Evolutionary conservation across 2,888 invertebrate genomes (phyloP).

Genomic region (Dascillus cervinus): DNA sequence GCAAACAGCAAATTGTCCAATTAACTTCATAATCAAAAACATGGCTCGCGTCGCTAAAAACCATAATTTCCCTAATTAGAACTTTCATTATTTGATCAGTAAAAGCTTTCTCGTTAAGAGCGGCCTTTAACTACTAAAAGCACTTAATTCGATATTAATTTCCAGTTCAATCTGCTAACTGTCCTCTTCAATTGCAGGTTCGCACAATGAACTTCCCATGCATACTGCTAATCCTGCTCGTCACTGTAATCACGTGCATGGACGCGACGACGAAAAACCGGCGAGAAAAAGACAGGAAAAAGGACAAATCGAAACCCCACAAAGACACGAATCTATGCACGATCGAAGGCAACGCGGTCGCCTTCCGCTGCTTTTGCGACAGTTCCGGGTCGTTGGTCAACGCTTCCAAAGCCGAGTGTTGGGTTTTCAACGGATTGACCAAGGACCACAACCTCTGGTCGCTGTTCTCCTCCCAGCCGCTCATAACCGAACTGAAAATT

Average conservation of each 20-base stretch:
- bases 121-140: too few relatives aligned
- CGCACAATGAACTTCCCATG: conserved; percentile 8
- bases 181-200: conserved; percentile 12
- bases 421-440: conserved; percentile 61
- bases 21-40: too few relatives aligned
- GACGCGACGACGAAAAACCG: conserved; percentile 5
- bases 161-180: too few relatives aligned
- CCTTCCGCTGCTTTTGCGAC: conserved; percentile 63
- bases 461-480: conserved; percentile 64
- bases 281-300: conserved; percentile 13
- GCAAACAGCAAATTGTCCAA: too few relatives aligned
- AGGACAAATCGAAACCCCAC: conserved; percentile 6
- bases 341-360: conserved; percentile 28
- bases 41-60: too few relatives aligned
- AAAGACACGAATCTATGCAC: conserved; percentile 15
- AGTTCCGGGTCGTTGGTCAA: conserved; percentile 41
- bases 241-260: conserved; percentile 6
- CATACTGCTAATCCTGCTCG: conserved; percentile 4
- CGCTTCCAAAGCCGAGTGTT: conserved; percentile 69
- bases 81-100: too few relatives aligned
- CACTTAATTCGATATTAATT: too few relatives aligned
- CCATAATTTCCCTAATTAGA: too few relatives aligned
- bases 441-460: conserved; percentile 65
- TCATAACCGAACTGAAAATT: conserved; percentile 62
- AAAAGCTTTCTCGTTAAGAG: too few relatives aligned